Base-by-base conservation (phyloP, 1,140 invertebrate species). In the Schlechtendalia chinensis region DNA sequence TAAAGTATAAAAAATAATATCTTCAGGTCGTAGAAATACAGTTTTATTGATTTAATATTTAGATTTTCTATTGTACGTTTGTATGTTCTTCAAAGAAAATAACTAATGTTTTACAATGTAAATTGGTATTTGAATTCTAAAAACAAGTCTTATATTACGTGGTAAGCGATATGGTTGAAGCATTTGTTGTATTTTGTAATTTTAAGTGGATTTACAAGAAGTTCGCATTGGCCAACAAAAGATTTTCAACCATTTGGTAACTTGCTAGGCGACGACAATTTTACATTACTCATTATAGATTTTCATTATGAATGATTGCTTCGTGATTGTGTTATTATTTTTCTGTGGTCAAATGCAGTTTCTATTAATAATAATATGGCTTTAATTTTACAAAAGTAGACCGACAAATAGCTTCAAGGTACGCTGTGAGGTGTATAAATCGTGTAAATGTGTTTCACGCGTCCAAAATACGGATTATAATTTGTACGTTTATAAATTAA, bases 311-410 rank as follows among this genome's bases (percentile, higher is more conserved):
- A 71, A 6, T 0, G 17, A 53, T 27, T 16, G 27, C 22, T 53
- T 71, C 47, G 16, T 50, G 47, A 53, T 53, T 71, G 17, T 27
- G 67, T 19, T 53, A 71, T 71, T 71, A 71, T 53, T 67, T 39
- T 71, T 71, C 16, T 71, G 16, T 19, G 2, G 0, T 8, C 8
- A 27, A 53, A 53, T 27, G 22, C 17, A 12, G 6, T 27, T 53
- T 67, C 53, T 53, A 71, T 71, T 71, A 47, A 45, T 67, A 69
- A 22, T 50, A 50, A 19, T 27, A 22, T 71, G n/a, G 24, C 5
- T 17, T 53, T 71, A 29, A 71, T 53, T 71, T 71, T 22, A 71
- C 11, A 53, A 71, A 27, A 24, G 4, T 71, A 71, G 47, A 17
- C 16, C 67, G 16, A 27, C 24, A 19, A 71, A 53, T 71, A 53